Evolutionary conservation across 2,113 vertebrate genomes (phyloP), one percentile per base, ranked within the genome.

Genomic region (Etia nguti): DNA sequence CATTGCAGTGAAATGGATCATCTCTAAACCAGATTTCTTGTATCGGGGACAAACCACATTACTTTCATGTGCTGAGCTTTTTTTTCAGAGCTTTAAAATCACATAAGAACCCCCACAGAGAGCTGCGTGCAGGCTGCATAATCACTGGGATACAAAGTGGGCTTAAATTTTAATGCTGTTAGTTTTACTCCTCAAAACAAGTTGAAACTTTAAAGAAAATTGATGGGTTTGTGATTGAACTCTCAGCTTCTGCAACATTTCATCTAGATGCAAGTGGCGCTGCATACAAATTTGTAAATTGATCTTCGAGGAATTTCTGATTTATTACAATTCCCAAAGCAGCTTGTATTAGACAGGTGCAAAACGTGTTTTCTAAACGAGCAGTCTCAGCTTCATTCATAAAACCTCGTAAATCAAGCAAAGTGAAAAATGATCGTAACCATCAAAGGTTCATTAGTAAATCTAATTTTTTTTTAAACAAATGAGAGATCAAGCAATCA

Each of bases 161-260:
- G 68, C 81, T 90, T 54, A 79, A 84, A 88, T 87, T 79, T 82
- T 92, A 92, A 90, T 89, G 82, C 4, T 10, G 34, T 59, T 85
- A 13, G 73, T 80, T 54, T 81, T 31, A 70, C 26, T 82, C 56
- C 57, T 89, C 68, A 94, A 89, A 91, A 93, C 80, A 81, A 86
- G 83, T 50, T 85, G 79, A 89, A 54, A 84, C 43, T 84, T 86
- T 81, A 84, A 86, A 86, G 46, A 79, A 84, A 83, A 85, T 46
- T 70, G 62, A 86, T 9, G 50, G 56, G 13, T 24, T 55, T n/a
- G 5, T 31, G 83, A 88, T 60, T 75, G 65, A 85, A 83, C 26
- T 60, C 60, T 79, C 46, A 16, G 54, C 60, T 83, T 75, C 43
- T 82, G 6, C 52, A 38, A 52, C 46, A 48, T 83, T 62, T 26